These are phyloP conservation scores for Novumbra hubbsi DNA, from an alignment of 2,797 vertebrate species.

Conservation along the genomic window DNA sequence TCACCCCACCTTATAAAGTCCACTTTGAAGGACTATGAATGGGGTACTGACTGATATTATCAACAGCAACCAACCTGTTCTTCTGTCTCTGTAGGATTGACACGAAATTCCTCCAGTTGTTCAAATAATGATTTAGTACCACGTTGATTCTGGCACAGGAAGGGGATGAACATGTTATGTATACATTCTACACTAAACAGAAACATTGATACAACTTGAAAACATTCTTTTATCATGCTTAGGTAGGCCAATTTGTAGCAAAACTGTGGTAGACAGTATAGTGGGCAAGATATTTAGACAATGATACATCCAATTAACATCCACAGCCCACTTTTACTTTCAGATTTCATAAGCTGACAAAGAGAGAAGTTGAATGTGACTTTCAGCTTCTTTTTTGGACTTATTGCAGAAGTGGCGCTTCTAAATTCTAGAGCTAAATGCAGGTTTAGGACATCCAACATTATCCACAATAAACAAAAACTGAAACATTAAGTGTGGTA, in stretches of 20 bases:
- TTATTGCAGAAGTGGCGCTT: slow-evolving; percentile 52
- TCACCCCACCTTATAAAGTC: neutral
- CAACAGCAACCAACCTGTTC: slow-evolving; percentile 52
- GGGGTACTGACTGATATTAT: neutral
- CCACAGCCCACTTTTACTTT: neutral
- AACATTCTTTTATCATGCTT: neutral
- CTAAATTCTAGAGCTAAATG: neutral
- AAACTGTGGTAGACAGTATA: neutral
- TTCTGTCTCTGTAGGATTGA: slow-evolving; percentile 39
- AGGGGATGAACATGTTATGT: neutral
- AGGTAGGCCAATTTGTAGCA: neutral
- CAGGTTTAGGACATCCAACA: slow-evolving; percentile 38
- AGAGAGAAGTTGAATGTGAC: slow-evolving; percentile 10
- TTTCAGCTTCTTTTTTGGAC: slow-evolving; percentile 6
- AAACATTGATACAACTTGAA: neutral
- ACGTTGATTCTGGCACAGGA: slow-evolving; percentile 52
- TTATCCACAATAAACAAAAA: neutral
- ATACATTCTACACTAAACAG: neutral
- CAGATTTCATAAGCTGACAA: neutral
- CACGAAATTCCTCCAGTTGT: slow-evolving; percentile 63
- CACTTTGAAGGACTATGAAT: too few relatives aligned
- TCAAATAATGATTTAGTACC: slow-evolving; percentile 61
- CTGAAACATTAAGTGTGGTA: neutral
- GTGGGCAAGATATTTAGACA: too few relatives aligned
- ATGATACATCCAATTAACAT: neutral